These are phyloP conservation scores for Drosophila melanosoma DNA, from an alignment of 2,888 invertebrate species.

Conservation along the genomic window DNA sequence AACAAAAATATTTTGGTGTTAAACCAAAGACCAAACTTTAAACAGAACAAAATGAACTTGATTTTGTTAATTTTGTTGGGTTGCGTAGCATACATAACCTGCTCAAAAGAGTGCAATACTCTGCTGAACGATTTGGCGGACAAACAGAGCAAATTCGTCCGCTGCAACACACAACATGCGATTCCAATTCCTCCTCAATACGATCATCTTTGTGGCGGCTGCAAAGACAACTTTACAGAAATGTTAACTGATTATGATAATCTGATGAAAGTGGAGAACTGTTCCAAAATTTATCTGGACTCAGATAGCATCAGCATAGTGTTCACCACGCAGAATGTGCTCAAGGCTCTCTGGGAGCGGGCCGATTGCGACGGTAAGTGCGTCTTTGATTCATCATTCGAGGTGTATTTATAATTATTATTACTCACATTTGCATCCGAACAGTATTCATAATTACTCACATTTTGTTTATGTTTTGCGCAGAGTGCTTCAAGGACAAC, in stretches of 20 bases:
- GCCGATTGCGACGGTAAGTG: conserved; percentile 75
- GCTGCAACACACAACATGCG: conserved; percentile 64
- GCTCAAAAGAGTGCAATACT: conserved; percentile 22
- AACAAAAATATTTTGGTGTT: background rate
- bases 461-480: background rate
- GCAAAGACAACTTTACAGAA: background rate
- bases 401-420: background rate
- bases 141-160: conserved; percentile 55
- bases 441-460: too few relatives aligned
- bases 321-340: conserved; percentile 58
- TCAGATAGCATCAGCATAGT: conserved; percentile 79
- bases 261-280: conserved; percentile 48
- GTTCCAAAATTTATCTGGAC: conserved; percentile 66
- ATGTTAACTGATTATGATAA: conserved; percentile 33
- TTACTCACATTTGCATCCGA: background rate
- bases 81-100: background rate
- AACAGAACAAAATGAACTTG: conserved; percentile 21
- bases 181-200: conserved; percentile 44
- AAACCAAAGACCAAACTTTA: background rate
- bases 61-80: conserved; percentile 15
- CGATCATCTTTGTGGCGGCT: conserved; percentile 56
- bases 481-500: conserved; percentile 70
- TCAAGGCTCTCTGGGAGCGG: conserved; percentile 71
- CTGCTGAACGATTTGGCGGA: conserved; percentile 50
- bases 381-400: background rate